Evolutionary conservation across 2,113 vertebrate species (phyloP), one percentile per base, ranked within the genome.

Genomic region (Sciurus niger): DNA sequence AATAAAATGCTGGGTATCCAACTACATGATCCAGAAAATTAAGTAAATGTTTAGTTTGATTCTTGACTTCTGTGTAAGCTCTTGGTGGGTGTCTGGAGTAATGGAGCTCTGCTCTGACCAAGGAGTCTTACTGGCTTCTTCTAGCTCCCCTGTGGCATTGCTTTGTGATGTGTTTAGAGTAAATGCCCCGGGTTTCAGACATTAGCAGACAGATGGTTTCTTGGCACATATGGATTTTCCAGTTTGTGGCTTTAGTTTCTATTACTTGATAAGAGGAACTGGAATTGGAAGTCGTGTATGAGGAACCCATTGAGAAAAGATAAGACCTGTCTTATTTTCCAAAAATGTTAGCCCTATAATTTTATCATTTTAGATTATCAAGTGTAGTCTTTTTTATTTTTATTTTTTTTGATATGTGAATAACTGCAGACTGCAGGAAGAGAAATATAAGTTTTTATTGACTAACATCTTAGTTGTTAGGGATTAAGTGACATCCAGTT

Each of bases 171-270:
- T 16, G 14, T 84, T 89, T 80, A 53, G 40, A 30, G 22, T 14
- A 80, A 48, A 20, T 78, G 3, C 4, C 30, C 60, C 34, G 30
- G 43, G 37, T 48, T 53, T 88, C 76, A 25, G 48, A 14, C 12
- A 37, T 67, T 32, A 28, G 13, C 17, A 16, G 40, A 78, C 43
- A 93, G 17, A 30, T 88, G 28, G 32, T 90, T 80, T 77, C 53
- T 30, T 46, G 63, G 53, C 48, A 89, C 6, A 43, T 18, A 17
- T 18, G 8, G 48, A 58, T 60, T 88, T 85, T 68, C 68, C 6
- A 46, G 30, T 40, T 92, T 90, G 46, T 72, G 74, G 18, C 88
- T 92, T 91, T 85, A 48, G 72, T 78, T 51, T 40, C 43, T 34
- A 0, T 80, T 63, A 11, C 22, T 77, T 67, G 48, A 82, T 53